Percentiles rank a stretch among this genome's conserved stretches.
Evolutionary conservation across 2,113 vertebrate species (phyloP).

Genomic region (Lates calcarifer): DNA sequence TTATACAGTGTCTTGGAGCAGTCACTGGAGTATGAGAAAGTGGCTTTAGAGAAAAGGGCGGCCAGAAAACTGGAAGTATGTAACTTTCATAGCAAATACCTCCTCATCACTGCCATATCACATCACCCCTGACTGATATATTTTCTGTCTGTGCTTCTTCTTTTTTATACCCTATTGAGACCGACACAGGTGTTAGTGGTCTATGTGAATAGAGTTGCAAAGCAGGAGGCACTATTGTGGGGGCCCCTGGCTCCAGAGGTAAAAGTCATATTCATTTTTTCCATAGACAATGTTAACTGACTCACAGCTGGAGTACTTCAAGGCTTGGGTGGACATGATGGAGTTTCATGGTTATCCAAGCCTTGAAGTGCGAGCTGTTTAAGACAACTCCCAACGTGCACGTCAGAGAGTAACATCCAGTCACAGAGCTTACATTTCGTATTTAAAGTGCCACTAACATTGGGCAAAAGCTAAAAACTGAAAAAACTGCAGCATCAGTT

Average conservation of each 20-base stretch:
- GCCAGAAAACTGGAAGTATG: background rate
- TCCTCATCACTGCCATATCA: background rate
- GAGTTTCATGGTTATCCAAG: background rate
- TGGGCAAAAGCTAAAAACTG: background rate
- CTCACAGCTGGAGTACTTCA: background rate
- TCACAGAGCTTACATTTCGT: no score
- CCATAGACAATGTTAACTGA: background rate
- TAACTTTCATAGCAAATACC: constrained; percentile 7
- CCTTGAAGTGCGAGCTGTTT: background rate
- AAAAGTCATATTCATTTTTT: background rate
- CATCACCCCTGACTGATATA: constrained; percentile 11
- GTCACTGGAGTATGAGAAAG: background rate
- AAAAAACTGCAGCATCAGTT: background rate
- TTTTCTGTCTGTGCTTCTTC: constrained; percentile 9
- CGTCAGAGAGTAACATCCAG: no score
- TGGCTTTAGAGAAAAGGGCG: background rate
- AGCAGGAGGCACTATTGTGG: background rate
- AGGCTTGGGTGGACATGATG: background rate
- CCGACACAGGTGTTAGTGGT: background rate
- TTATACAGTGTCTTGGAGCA: no score
- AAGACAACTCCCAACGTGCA: no score
- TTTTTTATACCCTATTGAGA: background rate
- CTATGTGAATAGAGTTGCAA: background rate
- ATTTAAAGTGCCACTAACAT: no score
- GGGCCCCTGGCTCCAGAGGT: background rate